phyloP scores from a whole-genome alignment of 1,140 invertebrate genomes.

The Drosophila takahashii region DNA sequence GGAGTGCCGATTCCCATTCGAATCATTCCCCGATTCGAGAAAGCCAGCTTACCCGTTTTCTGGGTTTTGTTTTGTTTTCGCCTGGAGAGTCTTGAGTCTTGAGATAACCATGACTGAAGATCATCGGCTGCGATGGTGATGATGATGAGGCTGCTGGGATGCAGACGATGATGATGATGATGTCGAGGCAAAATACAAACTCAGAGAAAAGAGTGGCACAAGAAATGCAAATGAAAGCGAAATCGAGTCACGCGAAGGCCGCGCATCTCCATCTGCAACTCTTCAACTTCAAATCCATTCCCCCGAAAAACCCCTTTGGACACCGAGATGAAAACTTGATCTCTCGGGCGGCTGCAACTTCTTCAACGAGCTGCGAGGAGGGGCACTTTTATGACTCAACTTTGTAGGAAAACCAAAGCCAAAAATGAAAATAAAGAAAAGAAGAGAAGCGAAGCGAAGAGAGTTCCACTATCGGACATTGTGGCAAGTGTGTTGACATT shows the following conservation, averaged over 20 bases:
- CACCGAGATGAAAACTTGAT: constrained; percentile 46
- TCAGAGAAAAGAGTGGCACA: constrained; percentile 37
- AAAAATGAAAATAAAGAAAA: background rate
- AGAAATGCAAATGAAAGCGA: constrained; percentile 72
- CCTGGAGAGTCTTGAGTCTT: constrained; percentile 31
- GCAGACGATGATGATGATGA: background rate
- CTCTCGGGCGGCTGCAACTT: constrained; percentile 20
- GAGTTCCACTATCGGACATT: constrained; percentile 18
- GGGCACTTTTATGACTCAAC: constrained; percentile 59
- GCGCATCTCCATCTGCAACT: constrained; percentile 10
- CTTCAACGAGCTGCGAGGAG: constrained; percentile 16
- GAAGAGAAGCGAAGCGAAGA: too few relatives aligned
- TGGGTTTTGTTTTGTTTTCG: constrained; percentile 14
- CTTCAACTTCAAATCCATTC: constrained; percentile 4
- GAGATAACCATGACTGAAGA: constrained; percentile 10
- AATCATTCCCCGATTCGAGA: constrained; percentile 6
- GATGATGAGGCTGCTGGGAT: background rate
- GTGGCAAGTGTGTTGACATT: constrained; percentile 44
- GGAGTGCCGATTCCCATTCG: constrained; percentile 11
- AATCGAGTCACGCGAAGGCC: constrained; percentile 67
- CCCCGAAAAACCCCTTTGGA: background rate
- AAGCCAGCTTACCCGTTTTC: constrained; percentile 23
- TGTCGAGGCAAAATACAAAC: constrained; percentile 13
- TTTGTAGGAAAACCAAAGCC: constrained; percentile 12
- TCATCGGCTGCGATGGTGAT: background rate